phyloP scores from a whole-genome alignment of 2,888 invertebrate genomes.

The Blastobasis lacticolella region DNA sequence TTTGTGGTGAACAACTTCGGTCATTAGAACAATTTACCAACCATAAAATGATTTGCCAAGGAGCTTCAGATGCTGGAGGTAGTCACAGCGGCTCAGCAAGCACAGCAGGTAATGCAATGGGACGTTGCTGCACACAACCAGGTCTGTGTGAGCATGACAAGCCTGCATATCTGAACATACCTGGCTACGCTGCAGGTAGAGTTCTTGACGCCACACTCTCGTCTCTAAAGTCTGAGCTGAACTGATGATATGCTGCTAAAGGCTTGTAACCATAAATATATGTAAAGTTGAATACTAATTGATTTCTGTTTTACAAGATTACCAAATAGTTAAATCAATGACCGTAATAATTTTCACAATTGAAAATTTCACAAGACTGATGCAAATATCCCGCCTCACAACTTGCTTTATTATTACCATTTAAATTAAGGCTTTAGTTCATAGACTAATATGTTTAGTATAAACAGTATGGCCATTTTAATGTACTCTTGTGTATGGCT shows the following conservation, averaged over 20 bases:
- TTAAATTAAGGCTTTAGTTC: slow-evolving; percentile 63
- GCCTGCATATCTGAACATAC: slow-evolving; percentile 68
- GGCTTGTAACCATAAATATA: slow-evolving; percentile 20
- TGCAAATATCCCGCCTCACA: slow-evolving; percentile 75
- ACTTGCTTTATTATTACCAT: slow-evolving; percentile 75
- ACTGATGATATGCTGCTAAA: slow-evolving; percentile 40
- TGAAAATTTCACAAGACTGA: slow-evolving; percentile 74
- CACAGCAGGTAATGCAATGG: slow-evolving; percentile 29
- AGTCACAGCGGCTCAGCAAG: slow-evolving; percentile 33
- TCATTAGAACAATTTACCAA: slow-evolving; percentile 68
- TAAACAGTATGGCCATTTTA: slow-evolving; percentile 47
- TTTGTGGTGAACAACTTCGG: slow-evolving; percentile 67
- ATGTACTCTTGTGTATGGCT: slow-evolving; percentile 31
- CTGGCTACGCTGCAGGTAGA: slow-evolving; percentile 62
- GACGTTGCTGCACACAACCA: slow-evolving; percentile 63
- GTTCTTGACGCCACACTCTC: slow-evolving; percentile 65
- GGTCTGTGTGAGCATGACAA: slow-evolving; percentile 70
- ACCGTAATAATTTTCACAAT: slow-evolving; percentile 67
- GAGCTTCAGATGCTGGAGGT: slow-evolving; percentile 42
- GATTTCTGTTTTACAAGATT: slow-evolving; percentile 57
- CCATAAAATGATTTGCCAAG: slow-evolving; percentile 66
- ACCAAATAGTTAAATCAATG: slow-evolving; percentile 64
- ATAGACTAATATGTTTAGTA: slow-evolving; percentile 50
- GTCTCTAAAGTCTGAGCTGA: slow-evolving; percentile 65
- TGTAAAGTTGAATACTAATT: slow-evolving; percentile 25